Evolutionary conservation across 2,888 invertebrate genomes (phyloP), one percentile per base, ranked within the genome.

Genomic region (Morpho deidamia): DNA sequence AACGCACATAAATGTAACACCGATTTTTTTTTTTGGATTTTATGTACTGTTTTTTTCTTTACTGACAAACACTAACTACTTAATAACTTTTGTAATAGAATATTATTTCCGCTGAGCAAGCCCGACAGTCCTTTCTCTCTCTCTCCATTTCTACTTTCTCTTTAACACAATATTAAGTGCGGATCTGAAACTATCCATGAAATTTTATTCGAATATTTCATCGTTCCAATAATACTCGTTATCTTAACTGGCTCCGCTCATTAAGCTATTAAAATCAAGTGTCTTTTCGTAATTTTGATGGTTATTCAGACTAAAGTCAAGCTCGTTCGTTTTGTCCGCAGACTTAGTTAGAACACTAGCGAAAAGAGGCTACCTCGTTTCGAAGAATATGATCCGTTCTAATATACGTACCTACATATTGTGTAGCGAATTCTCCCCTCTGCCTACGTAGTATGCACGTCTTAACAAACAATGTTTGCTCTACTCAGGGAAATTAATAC

Each of bases 51-150:
- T 23, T 23, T n/a, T 23, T 23, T 23, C 23, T 0, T 23, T 23
- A 23, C 5, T 23, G 23, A 23, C 23, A 23, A 23, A 23, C 23
- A 23, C 23, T 23, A 5, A 23, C 23, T 23, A 23, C 23, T 23
- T 23, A 23, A 23, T 23, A 23, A 23, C 23, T 23, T 23, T 2
- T 23, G 12, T 7, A 48, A 49, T 44, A 50, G 11, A 49, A 49
- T 41, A 49, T 32, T 44, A 38, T 56, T 56, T 56, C 46, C 52
- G 47, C 56, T 56, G 56, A 56, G 50, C 53, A 56, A 45, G 40
- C 37, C 45, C 42, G 42, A 40, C 58, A 58, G 58, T 58, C 58
- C 55, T 32, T 55, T 49, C 49, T 55, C 58, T 55, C 58, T 55
- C 58, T 58, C 55, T 52, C 40, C 43, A 38, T 41, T 34, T 38